phyloP scores from a whole-genome alignment of 1,140 invertebrate genomes.

The Pogonognathellus flavescens region DNA sequence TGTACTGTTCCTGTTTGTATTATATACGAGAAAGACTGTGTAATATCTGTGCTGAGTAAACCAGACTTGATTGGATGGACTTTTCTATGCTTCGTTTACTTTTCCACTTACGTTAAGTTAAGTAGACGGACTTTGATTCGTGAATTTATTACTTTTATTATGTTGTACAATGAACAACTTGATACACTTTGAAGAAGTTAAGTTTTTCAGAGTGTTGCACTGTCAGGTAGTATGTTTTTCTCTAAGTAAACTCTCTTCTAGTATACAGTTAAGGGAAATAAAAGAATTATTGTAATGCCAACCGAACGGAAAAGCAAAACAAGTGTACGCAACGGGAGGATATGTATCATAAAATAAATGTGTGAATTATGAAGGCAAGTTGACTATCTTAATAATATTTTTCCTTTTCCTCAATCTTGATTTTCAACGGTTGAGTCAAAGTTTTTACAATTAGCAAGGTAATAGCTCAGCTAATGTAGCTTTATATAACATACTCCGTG shows the following conservation, averaged over 20 bases:
- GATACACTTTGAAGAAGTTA: not conserved
- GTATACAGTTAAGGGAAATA: not conserved
- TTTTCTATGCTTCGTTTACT: slow-evolving; percentile 21
- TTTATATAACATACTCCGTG: not conserved
- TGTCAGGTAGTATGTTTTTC: not conserved
- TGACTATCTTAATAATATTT: slow-evolving; percentile 30
- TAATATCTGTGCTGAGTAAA: too few species aligned
- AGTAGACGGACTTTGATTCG: slow-evolving; percentile 27
- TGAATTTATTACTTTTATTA: slow-evolving; percentile 27
- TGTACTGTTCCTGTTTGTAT: too few species aligned
- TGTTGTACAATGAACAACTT: not conserved
- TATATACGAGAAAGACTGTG: too few species aligned
- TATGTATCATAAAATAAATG: slow-evolving; percentile 34
- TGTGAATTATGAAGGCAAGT: slow-evolving; percentile 22
- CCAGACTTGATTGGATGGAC: not conserved
- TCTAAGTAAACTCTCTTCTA: not conserved
- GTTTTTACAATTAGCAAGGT: slow-evolving; percentile 6
- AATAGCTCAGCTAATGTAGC: slow-evolving; percentile 1
- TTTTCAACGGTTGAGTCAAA: slow-evolving; percentile 27
- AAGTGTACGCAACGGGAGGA: not conserved
- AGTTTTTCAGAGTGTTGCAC: not conserved
- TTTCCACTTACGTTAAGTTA: slow-evolving; percentile 30
- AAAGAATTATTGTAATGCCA: not conserved
- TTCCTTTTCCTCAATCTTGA: slow-evolving; percentile 33
- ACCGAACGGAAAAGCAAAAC: not conserved